Percentiles rank a stretch among this genome's conserved stretches.
Evolutionary conservation across 1,140 invertebrate species (phyloP).

Genomic region (Manduca sexta): DNA sequence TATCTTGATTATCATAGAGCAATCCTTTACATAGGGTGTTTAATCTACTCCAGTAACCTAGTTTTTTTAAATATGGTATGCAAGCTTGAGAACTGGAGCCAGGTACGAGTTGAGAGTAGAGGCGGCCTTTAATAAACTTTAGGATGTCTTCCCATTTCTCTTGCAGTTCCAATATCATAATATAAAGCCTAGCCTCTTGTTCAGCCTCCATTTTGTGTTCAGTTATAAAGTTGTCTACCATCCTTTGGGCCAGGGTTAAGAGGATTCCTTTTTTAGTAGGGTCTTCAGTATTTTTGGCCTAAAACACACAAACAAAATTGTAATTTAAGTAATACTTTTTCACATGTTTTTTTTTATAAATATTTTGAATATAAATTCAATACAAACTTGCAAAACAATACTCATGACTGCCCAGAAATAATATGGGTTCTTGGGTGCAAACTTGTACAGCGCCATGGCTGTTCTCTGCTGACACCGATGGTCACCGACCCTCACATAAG

Average conservation of each 20-base stretch:
- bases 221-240: constrained; percentile 90
- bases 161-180: constrained; percentile 91
- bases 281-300: constrained; percentile 66
- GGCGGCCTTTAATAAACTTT: constrained; percentile 83
- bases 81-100: constrained; percentile 78
- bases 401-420: constrained; percentile 99
- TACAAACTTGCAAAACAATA: constrained; percentile 90
- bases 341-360: no score
- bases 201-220: constrained; percentile 94
- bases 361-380: no score
- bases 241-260: constrained; percentile 88
- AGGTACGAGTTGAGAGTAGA: constrained; percentile 78
- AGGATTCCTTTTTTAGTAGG: constrained; percentile 77
- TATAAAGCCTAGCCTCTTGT: constrained; percentile 92
- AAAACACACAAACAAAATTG: no score
- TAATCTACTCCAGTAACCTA: constrained; percentile 82
- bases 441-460: constrained; percentile 92
- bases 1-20: constrained; percentile 80
- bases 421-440: constrained; percentile 95
- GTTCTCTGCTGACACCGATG: constrained; percentile 93
- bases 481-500: constrained; percentile 91
- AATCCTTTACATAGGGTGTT: constrained; percentile 81
- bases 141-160: constrained; percentile 88
- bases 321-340: no score
- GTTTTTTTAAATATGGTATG: constrained; percentile 82